Evolutionary conservation across 2,888 invertebrate genomes (phyloP).

Genomic region (Diarsia mendica): DNA sequence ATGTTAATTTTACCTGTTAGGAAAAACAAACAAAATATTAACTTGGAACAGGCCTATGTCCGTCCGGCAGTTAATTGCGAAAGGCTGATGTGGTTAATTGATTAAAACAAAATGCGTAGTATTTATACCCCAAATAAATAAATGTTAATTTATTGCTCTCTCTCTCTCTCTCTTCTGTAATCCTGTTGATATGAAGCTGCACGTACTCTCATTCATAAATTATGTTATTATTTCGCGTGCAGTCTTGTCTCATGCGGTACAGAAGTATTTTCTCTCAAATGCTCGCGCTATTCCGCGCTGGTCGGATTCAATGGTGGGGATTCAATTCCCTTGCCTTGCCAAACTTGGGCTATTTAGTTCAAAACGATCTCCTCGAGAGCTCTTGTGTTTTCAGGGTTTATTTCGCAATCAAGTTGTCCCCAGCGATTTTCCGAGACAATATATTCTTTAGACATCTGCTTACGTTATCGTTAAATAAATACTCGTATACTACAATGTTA

Average conservation of each 20-base stretch:
- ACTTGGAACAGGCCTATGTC: not conserved
- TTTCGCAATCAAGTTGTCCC: slow-evolving; percentile 75
- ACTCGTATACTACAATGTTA: slow-evolving; percentile 15
- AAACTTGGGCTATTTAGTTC: slow-evolving; percentile 71
- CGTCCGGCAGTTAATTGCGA: not conserved
- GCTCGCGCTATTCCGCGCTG: slow-evolving; percentile 29
- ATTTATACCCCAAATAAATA: not conserved
- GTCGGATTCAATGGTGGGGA: slow-evolving; percentile 28
- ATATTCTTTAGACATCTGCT: slow-evolving; percentile 54
- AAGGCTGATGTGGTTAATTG: not conserved
- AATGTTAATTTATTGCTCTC: not conserved
- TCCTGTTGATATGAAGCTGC: not conserved
- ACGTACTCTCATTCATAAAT: not conserved
- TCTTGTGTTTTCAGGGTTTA: slow-evolving; percentile 74
- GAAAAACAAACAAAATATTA: not conserved
- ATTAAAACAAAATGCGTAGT: no score
- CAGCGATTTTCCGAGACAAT: slow-evolving; percentile 60
- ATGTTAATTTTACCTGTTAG: not conserved
- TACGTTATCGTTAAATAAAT: slow-evolving; percentile 51
- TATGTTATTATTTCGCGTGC: slow-evolving; percentile 23
- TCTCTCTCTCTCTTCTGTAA: not conserved
- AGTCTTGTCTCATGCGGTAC: slow-evolving; percentile 38
- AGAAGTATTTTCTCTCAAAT: slow-evolving; percentile 54
- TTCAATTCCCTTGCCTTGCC: slow-evolving; percentile 66
- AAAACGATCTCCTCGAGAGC: slow-evolving; percentile 70